Evolutionary conservation across 2,888 invertebrate species (phyloP), one percentile per base, ranked within the genome.

Genomic region (Drosophila rellima): DNA sequence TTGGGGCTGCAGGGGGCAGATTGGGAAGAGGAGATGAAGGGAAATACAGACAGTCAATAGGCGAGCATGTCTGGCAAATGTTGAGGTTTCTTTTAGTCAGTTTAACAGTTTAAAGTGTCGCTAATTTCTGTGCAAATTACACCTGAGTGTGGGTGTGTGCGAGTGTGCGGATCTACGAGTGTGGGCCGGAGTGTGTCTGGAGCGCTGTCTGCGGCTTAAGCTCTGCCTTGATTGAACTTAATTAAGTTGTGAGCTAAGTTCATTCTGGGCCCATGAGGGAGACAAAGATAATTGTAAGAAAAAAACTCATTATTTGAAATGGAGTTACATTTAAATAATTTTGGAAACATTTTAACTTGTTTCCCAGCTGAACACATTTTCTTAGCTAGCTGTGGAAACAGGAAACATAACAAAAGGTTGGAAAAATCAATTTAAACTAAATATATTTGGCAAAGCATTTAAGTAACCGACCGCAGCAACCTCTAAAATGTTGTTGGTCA

Each of bases 81-180:
- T 60, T 66, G 74, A 47, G 73, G 67, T 71, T 67, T 57, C 60
- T 57, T 61, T 59, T 78, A 45, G 56, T 3, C 56, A 45, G 35
- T 26, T 56, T 37, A 18, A 26, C 50, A 69, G 65, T 61, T 63
- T 70, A 70, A 70, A 70, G 82, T 73, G 75, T 75, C 65, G 80
- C 86, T 81, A 81, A 85, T 85, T 82, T 80, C 57, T 59, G 64
- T 65, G 59, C 72, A 79, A 80, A 80, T 79, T 74, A 60, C 65
- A 61, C 52, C 39, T 45, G 33, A 48, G 63, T 44, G 78, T 74
- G 56, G 69, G 83, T 47, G 64, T 29, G 18, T 33, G 40, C 18
- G 18, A 13, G 17, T 17, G 31, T 10, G 31, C 2, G 48, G 10
- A 8, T 15, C 17, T 10, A 20, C 2, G 50, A 13, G 33, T 23